Conservation (phyloP, 92 coral and sea anemone genomes). For the Meandrina meandrites region DNA sequence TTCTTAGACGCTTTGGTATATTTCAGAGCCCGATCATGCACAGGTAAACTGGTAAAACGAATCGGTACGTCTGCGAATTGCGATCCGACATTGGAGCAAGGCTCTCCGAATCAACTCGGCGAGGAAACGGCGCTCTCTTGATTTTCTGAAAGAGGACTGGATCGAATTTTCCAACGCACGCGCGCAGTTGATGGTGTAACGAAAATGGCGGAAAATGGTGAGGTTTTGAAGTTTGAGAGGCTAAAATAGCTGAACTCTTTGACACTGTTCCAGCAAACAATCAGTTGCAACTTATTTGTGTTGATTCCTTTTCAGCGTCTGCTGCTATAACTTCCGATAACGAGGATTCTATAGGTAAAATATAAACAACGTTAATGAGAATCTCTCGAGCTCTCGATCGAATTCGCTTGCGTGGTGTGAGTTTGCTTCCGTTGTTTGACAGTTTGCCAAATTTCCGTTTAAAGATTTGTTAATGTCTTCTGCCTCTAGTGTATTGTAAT, state of each 20-base stretch:
- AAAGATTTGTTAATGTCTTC: background rate
- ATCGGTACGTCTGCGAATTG: too few species aligned
- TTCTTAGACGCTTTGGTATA: too few species aligned
- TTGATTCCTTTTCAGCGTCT: constrained; percentile 21
- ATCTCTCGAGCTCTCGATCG: background rate
- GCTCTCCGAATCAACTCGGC: too few species aligned
- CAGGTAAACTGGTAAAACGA: too few species aligned
- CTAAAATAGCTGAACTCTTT: constrained; percentile 7
- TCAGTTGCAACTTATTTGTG: background rate
- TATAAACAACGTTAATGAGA: background rate
- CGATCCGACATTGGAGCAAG: too few species aligned
- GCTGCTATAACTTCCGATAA: constrained; percentile 19
- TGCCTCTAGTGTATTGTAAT: too few species aligned
- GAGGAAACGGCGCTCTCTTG: too few species aligned
- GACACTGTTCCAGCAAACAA: constrained; percentile 1
- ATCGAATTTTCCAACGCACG: constrained; percentile 10
- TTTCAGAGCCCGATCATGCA: too few species aligned
- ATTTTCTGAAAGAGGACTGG: constrained; percentile 23
- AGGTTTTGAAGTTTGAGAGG: constrained; percentile 38
- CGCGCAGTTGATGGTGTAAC: constrained; percentile 9
- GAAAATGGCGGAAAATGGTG: constrained; percentile 93
- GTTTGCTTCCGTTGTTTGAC: background rate
- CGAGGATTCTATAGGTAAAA: constrained; percentile 41
- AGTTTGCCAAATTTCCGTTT: constrained; percentile 20
- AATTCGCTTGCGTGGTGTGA: background rate